Conservation (phyloP, 35 echinoderm and acorn worm species). For the Ophioderma brevispina region DNA sequence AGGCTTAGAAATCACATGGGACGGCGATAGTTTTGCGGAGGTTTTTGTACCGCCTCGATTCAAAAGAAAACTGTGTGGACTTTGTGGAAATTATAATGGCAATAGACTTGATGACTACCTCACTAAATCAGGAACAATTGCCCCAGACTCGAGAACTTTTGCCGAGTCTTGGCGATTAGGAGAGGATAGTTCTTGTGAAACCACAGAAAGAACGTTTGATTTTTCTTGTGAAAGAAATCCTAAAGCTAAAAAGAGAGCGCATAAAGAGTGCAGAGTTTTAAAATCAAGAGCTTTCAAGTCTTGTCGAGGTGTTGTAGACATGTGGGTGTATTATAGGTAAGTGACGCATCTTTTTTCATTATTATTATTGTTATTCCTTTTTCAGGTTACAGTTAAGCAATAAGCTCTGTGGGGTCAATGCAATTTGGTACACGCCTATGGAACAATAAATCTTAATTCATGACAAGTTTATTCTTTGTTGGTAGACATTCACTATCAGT, state of each 20-base stretch:
- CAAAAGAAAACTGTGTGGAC: constrained; percentile 85
- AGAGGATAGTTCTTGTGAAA: constrained; percentile 24
- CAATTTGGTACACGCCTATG: no score
- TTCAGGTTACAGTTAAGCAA: no score
- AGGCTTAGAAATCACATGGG: constrained; percentile 89
- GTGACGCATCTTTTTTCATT: no score
- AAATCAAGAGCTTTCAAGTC: constrained; percentile 60
- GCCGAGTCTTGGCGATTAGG: constrained; percentile 80
- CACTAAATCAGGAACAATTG: constrained; percentile 49
- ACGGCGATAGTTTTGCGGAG: constrained; percentile 94
- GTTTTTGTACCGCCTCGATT: constrained; percentile 63
- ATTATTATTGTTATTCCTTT: no score
- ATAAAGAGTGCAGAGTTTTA: constrained; percentile 62
- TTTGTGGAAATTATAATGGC: constrained; percentile 91
- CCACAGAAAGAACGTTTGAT: constrained; percentile 20
- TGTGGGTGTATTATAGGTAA: constrained; percentile 87
- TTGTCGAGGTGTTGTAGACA: constrained; percentile 68
- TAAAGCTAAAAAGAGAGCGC: constrained; percentile 44
- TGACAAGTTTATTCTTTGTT: no score
- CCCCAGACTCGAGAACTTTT: constrained; percentile 57
- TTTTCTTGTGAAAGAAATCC: constrained; percentile 54
- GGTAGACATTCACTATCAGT: no score
- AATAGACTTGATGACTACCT: constrained; percentile 74
- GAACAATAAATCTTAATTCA: no score
- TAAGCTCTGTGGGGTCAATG: no score